These are phyloP conservation scores for Lytechinus pictus DNA, from an alignment of 35 echinoderm and acorn worm genomes.

Conservation along the genomic window DNA sequence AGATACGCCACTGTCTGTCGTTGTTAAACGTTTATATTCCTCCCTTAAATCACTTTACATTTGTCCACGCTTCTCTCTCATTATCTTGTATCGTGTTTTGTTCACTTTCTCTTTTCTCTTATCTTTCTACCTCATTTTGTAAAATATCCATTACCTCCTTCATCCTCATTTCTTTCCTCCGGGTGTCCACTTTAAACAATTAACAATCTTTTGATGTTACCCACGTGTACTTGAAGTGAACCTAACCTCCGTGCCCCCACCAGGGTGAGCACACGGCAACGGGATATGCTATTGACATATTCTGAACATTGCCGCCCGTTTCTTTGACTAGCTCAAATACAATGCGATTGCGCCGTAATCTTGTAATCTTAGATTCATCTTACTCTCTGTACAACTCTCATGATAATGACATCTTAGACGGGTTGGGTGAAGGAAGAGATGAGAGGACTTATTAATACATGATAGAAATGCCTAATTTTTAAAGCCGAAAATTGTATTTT, in stretches of 20 bases:
- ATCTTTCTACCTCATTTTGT: background rate
- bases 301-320: background rate
- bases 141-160: background rate
- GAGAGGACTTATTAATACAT: background rate
- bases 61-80: background rate
- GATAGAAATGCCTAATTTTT: background rate
- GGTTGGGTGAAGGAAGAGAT: background rate
- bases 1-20: background rate
- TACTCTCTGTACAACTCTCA: background rate
- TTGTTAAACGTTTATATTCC: background rate
- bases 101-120: background rate
- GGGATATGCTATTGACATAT: background rate
- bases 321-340: background rate
- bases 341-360: background rate
- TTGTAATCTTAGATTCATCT: background rate
- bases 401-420: background rate
- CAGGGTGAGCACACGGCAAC: background rate
- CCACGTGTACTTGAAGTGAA: background rate
- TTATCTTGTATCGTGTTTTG: background rate
- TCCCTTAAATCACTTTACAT: background rate
- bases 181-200: background rate
- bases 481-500: background rate
- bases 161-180: background rate
- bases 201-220: background rate
- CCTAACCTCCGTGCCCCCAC: background rate